Evolutionary conservation across 2,888 invertebrate genomes (phyloP), one percentile per base, ranked within the genome.

Genomic region (Drosophila monieri): DNA sequence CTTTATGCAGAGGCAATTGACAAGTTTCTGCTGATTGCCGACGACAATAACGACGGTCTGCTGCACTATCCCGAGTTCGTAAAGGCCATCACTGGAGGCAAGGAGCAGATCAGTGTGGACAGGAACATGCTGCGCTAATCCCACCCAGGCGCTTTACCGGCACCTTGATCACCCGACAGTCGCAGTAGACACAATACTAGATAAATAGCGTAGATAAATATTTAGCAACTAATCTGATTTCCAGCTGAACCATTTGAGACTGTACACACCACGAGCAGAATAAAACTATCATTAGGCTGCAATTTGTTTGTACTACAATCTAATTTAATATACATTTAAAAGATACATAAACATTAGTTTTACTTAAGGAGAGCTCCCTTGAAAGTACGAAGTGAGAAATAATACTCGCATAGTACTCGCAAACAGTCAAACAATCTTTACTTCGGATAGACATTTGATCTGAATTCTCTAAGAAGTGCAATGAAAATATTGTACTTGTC

Each of bases 21-120:
- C 90, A 94, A 94, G 77, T 97, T 98, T 9, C 91, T 98, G 37
- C 93, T 93, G 60, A 95, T 95, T 70, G 97, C 98, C 83, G 98
- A 98, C 90, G 92, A 94, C 0, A 95, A 98, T 89, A 94, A 95
- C 39, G 97, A 98, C 88, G 98, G 98, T 0, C 96, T 94, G 89
- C 92, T 98, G 35, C 97, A 95, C 66, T 98, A 98, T 89, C 93
- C 95, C 0, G 98, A 98, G 90, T 96, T 95, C 88, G 93, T 93
- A 1, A 90, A 90, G 65, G 91, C 92, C 12, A 88, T 90, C 0
- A 77, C 84, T 15, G 83, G 85, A 0, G 70, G 65, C 77, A 65
- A 74, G 65, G 87, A 85, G 30, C 85, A 73, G 4, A 25, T 78
- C 27, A 52, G 49, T n/a, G 4, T 81, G 6, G 81, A 85, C 21